Evolutionary conservation across 2,888 invertebrate genomes (phyloP).

Genomic region (Venusia cambrica): DNA sequence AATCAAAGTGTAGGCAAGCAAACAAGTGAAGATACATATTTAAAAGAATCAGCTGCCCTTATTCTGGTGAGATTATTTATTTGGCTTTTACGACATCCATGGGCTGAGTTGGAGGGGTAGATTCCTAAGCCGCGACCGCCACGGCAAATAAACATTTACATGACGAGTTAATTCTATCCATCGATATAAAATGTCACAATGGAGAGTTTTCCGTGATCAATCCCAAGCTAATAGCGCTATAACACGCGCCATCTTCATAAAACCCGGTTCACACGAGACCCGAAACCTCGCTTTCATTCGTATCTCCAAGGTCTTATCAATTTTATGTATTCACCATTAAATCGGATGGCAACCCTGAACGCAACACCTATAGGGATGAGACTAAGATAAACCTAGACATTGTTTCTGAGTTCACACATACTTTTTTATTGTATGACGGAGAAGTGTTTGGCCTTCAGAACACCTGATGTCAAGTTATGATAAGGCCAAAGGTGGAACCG

Average conservation of each 20-base stretch:
- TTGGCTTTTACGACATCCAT: no score
- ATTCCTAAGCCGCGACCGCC: no score
- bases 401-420: slow-evolving; percentile 20
- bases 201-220: slow-evolving; percentile 16
- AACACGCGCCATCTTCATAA: slow-evolving; percentile 24
- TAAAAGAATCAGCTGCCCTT: no score
- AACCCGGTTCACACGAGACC: slow-evolving; percentile 22
- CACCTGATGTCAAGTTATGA: no score
- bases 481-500: no score
- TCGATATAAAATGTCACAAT: not conserved
- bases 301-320: slow-evolving; percentile 27
- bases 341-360: slow-evolving; percentile 25
- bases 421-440: slow-evolving; percentile 3
- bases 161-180: no score
- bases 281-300: slow-evolving; percentile 26
- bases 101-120: no score
- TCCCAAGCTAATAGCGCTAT: slow-evolving; percentile 12
- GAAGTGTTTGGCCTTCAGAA: no score
- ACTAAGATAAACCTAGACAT: slow-evolving; percentile 21
- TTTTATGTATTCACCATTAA: slow-evolving; percentile 28
- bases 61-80: no score
- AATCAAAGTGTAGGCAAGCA: no score
- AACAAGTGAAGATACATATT: no score
- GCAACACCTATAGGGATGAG: slow-evolving; percentile 17
- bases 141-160: no score